Evolutionary conservation across 2,888 invertebrate species (phyloP).

Genomic region (Operophtera brumata): DNA sequence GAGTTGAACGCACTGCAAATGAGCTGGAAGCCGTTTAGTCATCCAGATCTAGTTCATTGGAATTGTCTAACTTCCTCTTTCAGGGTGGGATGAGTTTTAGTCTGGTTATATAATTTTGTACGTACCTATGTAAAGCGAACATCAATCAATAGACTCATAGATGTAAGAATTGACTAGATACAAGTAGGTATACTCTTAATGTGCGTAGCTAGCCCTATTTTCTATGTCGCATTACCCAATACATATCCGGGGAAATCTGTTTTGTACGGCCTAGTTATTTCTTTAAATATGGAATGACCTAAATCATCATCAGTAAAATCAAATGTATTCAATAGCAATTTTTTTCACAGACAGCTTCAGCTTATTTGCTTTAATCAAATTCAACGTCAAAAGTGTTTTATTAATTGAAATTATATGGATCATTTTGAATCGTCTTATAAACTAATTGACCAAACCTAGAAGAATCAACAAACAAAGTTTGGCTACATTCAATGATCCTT

Average conservation of each 20-base stretch:
- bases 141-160: too few relatives aligned
- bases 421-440: too few relatives aligned
- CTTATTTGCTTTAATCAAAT: too few relatives aligned
- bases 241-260: background rate
- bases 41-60: slow-evolving; percentile 17
- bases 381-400: too few relatives aligned
- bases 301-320: background rate
- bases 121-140: background rate
- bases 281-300: background rate
- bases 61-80: slow-evolving; percentile 19
- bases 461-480: too few relatives aligned
- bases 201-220: too few relatives aligned
- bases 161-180: background rate
- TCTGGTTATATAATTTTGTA: background rate
- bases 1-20: slow-evolving; percentile 23
- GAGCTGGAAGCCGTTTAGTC: slow-evolving; percentile 12
- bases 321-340: too few relatives aligned
- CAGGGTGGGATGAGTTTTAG: background rate
- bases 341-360: too few relatives aligned
- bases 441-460: too few relatives aligned
- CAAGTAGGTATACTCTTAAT: background rate
- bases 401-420: too few relatives aligned
- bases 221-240: background rate
- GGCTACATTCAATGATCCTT: too few relatives aligned
- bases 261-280: background rate